phyloP scores from a whole-genome alignment of 2,113 vertebrate species.

The Ceyx cyanopectus region DNA sequence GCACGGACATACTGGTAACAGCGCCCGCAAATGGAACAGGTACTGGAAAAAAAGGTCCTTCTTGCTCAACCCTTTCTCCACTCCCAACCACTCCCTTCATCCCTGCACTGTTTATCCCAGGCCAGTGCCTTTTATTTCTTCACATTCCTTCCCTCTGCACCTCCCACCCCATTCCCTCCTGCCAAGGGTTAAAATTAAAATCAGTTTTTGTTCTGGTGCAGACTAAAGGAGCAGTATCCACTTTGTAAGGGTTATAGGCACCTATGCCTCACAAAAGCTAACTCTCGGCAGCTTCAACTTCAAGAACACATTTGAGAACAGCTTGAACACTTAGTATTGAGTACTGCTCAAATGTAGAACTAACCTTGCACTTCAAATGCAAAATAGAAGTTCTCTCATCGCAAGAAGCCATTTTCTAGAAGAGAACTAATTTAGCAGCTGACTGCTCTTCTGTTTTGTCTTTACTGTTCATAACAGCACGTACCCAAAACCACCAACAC shows the following conservation, averaged over 20 bases:
- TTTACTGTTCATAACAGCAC: not conserved
- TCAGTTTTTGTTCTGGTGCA: constrained; percentile 34
- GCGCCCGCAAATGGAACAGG: constrained; percentile 85
- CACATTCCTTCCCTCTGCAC: constrained; percentile 70
- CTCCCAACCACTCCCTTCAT: constrained; percentile 63
- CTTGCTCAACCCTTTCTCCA: constrained; percentile 61
- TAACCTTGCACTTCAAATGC: not conserved
- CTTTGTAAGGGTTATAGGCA: not conserved
- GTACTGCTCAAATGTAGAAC: not conserved
- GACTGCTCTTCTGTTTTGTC: not conserved
- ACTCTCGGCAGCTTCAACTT: not conserved
- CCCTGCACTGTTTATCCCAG: constrained; percentile 70
- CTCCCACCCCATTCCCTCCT: constrained; percentile 49
- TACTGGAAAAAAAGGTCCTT: constrained; percentile 84
- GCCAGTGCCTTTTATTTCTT: constrained; percentile 70
- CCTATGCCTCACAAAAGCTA: not conserved
- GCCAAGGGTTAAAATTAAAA: constrained; percentile 26
- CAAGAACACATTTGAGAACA: not conserved
- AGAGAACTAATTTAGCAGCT: not conserved
- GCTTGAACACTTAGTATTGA: not conserved
- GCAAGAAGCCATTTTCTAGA: not conserved
- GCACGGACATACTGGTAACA: constrained; percentile 93
- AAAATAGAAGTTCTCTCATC: not conserved
- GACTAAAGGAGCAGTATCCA: not conserved
- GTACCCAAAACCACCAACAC: not conserved